Conservation (phyloP, 1,140 invertebrate genomes). For the Papilio aristodemus region DNA sequence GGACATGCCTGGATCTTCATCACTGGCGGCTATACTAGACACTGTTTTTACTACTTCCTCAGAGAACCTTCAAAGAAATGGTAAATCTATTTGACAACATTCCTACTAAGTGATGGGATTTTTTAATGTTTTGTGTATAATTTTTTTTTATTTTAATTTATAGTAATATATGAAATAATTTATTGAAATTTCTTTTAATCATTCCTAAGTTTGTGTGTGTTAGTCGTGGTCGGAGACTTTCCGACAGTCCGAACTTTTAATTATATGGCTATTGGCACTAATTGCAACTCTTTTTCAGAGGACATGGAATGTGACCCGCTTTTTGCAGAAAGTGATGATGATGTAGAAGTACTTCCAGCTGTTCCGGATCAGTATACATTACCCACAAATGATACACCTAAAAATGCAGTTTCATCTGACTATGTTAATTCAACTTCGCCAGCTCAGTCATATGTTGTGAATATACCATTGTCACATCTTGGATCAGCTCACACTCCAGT, state of each 20-base stretch:
- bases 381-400: constrained; percentile 47
- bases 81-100: constrained; percentile 44
- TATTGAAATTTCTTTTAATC: too few relatives aligned
- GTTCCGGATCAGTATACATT: constrained; percentile 44
- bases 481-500: constrained; percentile 63
- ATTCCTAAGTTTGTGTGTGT: too few relatives aligned
- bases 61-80: constrained; percentile 65
- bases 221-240: too few relatives aligned
- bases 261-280: too few relatives aligned
- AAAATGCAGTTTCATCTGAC: constrained; percentile 66
- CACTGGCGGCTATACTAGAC: constrained; percentile 73
- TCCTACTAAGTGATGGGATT: not conserved
- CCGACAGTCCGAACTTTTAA: too few relatives aligned
- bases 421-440: constrained; percentile 69
- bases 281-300: constrained; percentile 64
- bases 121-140: constrained; percentile 8
- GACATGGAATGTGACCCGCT: constrained; percentile 78
- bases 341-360: constrained; percentile 70
- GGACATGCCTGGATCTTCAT: constrained; percentile 74
- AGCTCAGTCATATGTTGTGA: constrained; percentile 57
- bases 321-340: constrained; percentile 79
- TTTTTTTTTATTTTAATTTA: too few relatives aligned
- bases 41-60: constrained; percentile 72
- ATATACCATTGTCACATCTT: constrained; percentile 53
- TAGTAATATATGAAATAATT: too few relatives aligned